A percentile compares a stretch with the other conserved stretches of the same genome.
phyloP scores from a whole-genome alignment of 2,113 vertebrate species.

The Ornithorhynchus anatinus region DNA sequence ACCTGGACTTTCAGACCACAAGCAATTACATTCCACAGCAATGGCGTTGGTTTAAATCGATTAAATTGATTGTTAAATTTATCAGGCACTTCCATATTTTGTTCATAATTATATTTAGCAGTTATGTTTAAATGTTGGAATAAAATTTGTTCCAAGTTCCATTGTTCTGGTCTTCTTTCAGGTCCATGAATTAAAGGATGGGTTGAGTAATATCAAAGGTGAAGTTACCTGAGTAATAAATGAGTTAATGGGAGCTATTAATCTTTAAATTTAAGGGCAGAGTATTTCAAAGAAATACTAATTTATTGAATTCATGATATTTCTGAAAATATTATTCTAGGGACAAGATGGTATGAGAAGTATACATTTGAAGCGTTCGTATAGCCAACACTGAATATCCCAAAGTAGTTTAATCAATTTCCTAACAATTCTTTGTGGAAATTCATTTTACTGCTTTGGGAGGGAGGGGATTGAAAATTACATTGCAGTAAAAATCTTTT shows the following conservation, averaged over 20 bases:
- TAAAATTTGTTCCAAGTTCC: constrained; percentile 48
- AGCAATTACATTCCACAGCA: constrained; percentile 44
- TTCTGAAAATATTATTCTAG: constrained; percentile 12
- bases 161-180: constrained; percentile 30
- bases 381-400: constrained; percentile 9
- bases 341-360: background rate
- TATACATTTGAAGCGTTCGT: background rate
- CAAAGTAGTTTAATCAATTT: background rate
- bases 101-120: constrained; percentile 12
- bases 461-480: background rate
- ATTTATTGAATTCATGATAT: constrained; percentile 17
- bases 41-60: constrained; percentile 14
- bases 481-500: background rate
- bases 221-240: constrained; percentile 45
- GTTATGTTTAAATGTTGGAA: constrained; percentile 33
- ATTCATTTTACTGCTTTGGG: background rate
- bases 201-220: constrained; percentile 40
- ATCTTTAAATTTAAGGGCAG: constrained; percentile 42
- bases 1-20: constrained; percentile 2
- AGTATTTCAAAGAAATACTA: constrained; percentile 31
- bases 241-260: constrained; percentile 40
- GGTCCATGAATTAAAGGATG: constrained; percentile 32
- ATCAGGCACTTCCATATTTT: constrained; percentile 25
- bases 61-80: constrained; percentile 34
- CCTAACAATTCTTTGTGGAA: background rate